Percentiles rank a stretch among this genome's conserved stretches.
Evolutionary conservation across 2,888 invertebrate genomes (phyloP).

Genomic region (Bruchidius siliquastri): DNA sequence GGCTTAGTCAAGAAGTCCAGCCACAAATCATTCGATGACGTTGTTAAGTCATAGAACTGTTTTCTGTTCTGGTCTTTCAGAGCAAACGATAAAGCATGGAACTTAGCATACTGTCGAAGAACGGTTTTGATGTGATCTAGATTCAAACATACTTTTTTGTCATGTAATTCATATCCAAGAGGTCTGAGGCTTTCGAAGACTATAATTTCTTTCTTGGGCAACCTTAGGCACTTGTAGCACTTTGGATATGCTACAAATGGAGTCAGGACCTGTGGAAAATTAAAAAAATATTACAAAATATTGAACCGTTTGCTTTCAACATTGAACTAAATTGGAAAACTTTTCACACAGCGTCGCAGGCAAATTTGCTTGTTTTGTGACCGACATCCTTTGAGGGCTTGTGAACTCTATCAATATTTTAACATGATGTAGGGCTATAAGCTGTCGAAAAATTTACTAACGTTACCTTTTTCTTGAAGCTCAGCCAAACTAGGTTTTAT

Average conservation of each 20-base stretch:
- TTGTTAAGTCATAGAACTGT: neutral
- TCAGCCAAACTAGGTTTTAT: too few relatives aligned
- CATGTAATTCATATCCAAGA: neutral
- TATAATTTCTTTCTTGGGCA: neutral
- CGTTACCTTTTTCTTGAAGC: too few relatives aligned
- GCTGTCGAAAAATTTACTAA: too few relatives aligned
- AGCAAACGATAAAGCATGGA: slow-evolving; percentile 5
- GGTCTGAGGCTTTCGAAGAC: neutral
- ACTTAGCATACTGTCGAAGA: slow-evolving; percentile 1
- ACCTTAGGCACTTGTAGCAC: neutral
- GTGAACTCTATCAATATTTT: too few relatives aligned
- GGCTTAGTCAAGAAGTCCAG: neutral
- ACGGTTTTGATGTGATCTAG: neutral
- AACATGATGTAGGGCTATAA: too few relatives aligned
- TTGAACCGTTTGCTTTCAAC: too few relatives aligned
- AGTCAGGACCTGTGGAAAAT: neutral
- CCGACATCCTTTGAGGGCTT: too few relatives aligned
- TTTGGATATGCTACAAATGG: slow-evolving; percentile 1
- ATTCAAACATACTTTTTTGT: neutral
- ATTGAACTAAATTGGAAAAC: too few relatives aligned
- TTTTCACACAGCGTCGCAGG: too few relatives aligned
- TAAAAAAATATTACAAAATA: too few relatives aligned
- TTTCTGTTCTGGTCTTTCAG: slow-evolving; percentile 4
- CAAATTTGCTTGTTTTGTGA: too few relatives aligned
- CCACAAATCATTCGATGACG: neutral